Base-by-base conservation (phyloP, 2,888 invertebrate species). In the Papilio protenor region DNA sequence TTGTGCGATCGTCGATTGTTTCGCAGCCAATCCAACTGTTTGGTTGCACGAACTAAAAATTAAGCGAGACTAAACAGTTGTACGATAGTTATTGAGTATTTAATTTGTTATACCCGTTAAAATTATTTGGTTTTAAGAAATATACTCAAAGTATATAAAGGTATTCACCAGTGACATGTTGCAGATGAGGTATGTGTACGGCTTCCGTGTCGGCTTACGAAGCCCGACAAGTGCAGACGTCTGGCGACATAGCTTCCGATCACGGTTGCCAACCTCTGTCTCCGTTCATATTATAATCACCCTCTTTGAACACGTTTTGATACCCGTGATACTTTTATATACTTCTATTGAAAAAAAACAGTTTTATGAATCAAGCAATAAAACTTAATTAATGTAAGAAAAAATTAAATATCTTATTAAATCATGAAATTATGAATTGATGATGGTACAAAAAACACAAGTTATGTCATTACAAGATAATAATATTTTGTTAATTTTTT, bases 201-300 rank as follows among this genome's bases (percentile, higher is more conserved):
- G 81, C 81, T 82, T 83, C 83, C 75, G 81, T 77, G 79, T 83
- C 82, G 79, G 80, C 81, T 83, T 82, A 82, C 82, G 78, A 78
- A 11, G 72, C 81, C 83, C 18, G 10, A 8, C 73, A 81, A 83
- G 79, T 82, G 81, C 79, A 40, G 79, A 73, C 79, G 80, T 78
- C 82, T 82, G 80, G 75, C 78, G 78, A 79, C 74, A 77, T 79
- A 79, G 80, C 75, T 81, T 71, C 71, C 77, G 71, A 75, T 16
- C 69, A 66, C 66, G 66, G 40, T 40, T 73, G 47, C 71, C 59
- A 49, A 75, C 61, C 18, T 66, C 16, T 66, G 33, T 66, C 11
- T 40, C 12, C 2, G 21, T 59, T 23, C 40, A 66, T 18, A 18
- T 64, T 64, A 10, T 33, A 33, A 64, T 40, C 3, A 23, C 14